Percentiles rank a stretch among this genome's conserved stretches.
These are phyloP conservation scores for Leucophenga maculata DNA, from an alignment of 2,888 invertebrate genomes.

Conservation along the genomic window DNA sequence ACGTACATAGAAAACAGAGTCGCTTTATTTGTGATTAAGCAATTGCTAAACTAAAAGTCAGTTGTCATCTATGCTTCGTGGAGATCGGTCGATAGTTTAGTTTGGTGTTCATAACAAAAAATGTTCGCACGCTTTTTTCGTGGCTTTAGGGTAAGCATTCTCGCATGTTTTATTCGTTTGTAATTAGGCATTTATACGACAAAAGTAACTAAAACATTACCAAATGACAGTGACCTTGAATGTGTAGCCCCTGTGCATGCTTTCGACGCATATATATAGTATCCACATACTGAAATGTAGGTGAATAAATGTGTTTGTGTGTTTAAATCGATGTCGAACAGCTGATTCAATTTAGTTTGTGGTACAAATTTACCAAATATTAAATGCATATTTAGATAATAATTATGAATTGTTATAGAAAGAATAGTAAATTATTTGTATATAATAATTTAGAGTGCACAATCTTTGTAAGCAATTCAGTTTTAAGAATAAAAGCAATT, in stretches of 20 bases:
- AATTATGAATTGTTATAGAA: no score
- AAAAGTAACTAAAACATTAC: constrained; percentile 17
- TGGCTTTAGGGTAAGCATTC: constrained; percentile 62
- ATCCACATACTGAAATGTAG: no score
- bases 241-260: constrained; percentile 27
- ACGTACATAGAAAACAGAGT: no score
- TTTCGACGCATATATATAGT: no score
- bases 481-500: no score
- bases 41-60: neutral
- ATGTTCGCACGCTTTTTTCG: constrained; percentile 64
- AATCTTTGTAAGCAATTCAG: no score
- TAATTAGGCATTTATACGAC: neutral
- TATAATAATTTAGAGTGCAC: no score
- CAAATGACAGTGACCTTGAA: constrained; percentile 35
- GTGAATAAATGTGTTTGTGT: no score
- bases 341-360: neutral
- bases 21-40: neutral
- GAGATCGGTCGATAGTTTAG: neutral
- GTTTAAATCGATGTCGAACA: neutral
- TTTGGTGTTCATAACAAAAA: constrained; percentile 38
- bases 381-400: no score
- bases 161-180: neutral
- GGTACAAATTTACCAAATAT: no score
- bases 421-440: no score
- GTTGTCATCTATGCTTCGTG: constrained; percentile 30